Evolutionary conservation across 2,797 vertebrate species (phyloP).

Genomic region (Lateolabrax maculatus): DNA sequence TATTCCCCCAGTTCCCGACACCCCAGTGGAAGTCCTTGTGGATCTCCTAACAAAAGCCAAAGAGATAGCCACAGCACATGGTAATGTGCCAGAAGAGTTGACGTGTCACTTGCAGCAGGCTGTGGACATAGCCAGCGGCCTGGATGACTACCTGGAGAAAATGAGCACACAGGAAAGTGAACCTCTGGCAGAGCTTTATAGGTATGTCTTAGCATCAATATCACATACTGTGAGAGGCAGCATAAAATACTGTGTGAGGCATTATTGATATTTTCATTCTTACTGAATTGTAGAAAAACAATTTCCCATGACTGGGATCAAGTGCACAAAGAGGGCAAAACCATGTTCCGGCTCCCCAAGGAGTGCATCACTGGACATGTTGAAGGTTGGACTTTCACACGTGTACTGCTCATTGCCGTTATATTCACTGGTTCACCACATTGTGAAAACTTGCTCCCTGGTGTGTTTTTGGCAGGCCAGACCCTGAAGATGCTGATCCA

Average conservation of each 20-base stretch:
- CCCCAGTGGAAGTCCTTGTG: slow-evolving; percentile 80
- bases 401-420: background rate
- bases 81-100: slow-evolving; percentile 79
- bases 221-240: too few relatives aligned
- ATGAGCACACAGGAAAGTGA: slow-evolving; percentile 79
- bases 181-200: slow-evolving; percentile 76
- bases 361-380: slow-evolving; percentile 85
- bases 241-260: background rate
- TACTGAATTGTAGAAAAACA: slow-evolving; percentile 73
- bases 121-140: slow-evolving; percentile 81
- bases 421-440: background rate
- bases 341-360: slow-evolving; percentile 78
- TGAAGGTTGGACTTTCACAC: slow-evolving; percentile 72
- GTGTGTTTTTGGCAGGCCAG: slow-evolving; percentile 67
- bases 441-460: background rate
- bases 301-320: slow-evolving; percentile 81
- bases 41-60: slow-evolving; percentile 85
- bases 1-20: slow-evolving; percentile 77
- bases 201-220: slow-evolving; percentile 51
- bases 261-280: background rate
- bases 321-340: slow-evolving; percentile 79
- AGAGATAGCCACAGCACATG: slow-evolving; percentile 71
- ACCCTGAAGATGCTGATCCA: slow-evolving; percentile 83
- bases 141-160: slow-evolving; percentile 81
- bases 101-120: slow-evolving; percentile 80